Base-by-base conservation (phyloP, 1,140 invertebrate genomes). In the Augochlora pura region DNA sequence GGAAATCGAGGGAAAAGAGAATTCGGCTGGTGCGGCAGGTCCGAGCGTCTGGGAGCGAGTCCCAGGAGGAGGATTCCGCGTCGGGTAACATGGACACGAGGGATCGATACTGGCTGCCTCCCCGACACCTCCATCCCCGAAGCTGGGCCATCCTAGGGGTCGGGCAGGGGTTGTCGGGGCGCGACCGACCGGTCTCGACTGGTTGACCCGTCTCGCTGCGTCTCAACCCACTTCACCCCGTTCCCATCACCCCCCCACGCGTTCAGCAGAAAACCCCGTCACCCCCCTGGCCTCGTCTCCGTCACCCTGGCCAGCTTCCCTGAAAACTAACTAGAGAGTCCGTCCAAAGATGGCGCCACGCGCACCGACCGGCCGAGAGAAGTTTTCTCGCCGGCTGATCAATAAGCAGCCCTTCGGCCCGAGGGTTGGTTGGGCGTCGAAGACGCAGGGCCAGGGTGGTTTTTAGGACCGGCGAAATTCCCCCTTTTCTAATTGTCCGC, bases 331-430 rank as follows among this genome's bases (percentile, higher is more conserved):
- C 81, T 92, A 54, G 25, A 16, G 77, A 57, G 52, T 80, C 62
- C 66, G 68, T 71, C 86, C 68, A 91, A 88, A 90, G 92, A 92
- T 93, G 91, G 91, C 91, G 90, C 87, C 89, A 92, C 88, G 32
- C 67, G 79, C 84, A 76, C 84, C 74, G 38, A 69, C 64, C 46
- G 42, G 66, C 57, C 32, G n/a, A n/a, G 27, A 23, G 4, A 1
- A 32, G n/a, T n/a, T 32, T 32, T 32, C 60, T 62, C 67, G 65
- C 46, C 59, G 32, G 54, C 38, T 84, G 69, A 91, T 91, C 90
- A 88, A 91, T 91, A 91, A 80, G 49, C 74, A 23, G 52, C 32
- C 57, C 59, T 79, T 39, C 57, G n/a, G 42, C 2, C 54, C 63
- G 52, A 38, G 39, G 23, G 27, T 62, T 42, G 38, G 38, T 32